phyloP scores from a whole-genome alignment of 2,797 vertebrate species.

The Myiotriccus ornatus region DNA sequence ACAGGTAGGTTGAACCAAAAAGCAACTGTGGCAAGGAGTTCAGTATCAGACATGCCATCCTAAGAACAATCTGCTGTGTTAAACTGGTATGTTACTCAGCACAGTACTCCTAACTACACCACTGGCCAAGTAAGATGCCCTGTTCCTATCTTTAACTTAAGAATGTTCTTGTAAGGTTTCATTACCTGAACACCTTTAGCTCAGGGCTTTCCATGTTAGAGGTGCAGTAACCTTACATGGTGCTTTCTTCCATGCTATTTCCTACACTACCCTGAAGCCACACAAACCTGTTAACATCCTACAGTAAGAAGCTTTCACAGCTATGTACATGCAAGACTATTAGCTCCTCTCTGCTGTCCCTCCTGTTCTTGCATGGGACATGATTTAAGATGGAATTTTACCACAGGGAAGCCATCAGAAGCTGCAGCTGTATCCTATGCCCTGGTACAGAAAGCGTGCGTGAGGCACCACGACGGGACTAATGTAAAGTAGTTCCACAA shows the following conservation, averaged over 20 bases:
- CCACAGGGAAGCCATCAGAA: neutral
- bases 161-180: neutral
- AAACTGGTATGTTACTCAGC: rapidly evolving
- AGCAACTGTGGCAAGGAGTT: neutral
- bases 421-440: neutral
- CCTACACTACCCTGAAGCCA: neutral
- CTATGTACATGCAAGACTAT: rapidly evolving
- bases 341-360: neutral
- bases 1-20: neutral
- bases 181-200: neutral
- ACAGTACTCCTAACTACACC: neutral
- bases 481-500: neutral
- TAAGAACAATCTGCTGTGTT: neutral
- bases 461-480: neutral
- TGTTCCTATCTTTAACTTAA: neutral
- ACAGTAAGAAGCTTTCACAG: neutral
- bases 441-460: rapidly evolving
- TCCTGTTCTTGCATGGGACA: neutral
- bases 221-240: rapidly evolving
- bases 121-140: neutral
- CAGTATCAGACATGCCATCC: rapidly evolving
- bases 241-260: neutral
- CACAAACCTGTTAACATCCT: neutral
- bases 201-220: neutral
- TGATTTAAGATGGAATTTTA: neutral